Conservation (phyloP, 2,113 vertebrate species). For the Amphilophus citrinellus region DNA sequence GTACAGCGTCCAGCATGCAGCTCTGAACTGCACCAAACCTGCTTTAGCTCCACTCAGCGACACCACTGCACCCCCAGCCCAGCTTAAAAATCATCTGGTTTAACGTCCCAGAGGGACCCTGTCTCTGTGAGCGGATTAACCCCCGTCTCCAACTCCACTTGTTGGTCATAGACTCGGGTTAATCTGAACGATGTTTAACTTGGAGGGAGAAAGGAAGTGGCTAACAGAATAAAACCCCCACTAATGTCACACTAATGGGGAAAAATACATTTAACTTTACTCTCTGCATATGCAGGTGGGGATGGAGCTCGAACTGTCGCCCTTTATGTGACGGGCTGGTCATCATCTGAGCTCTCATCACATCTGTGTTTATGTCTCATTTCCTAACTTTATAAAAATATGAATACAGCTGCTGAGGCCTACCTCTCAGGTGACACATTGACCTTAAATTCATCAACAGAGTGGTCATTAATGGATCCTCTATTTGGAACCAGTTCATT, state of each 20-base stretch:
- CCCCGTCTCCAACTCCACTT: not conserved
- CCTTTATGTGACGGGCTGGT: too few species aligned
- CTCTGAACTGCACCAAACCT: constrained; percentile 57
- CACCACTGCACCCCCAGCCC: constrained; percentile 48
- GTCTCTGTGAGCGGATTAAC: not conserved
- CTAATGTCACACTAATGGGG: not conserved
- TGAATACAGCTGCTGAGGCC: accelerated
- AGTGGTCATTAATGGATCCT: not conserved
- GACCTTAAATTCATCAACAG: accelerated
- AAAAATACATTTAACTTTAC: not conserved
- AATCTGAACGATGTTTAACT: not conserved
- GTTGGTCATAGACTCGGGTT: not conserved
- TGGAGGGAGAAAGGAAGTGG: not conserved
- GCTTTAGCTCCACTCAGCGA: constrained; percentile 60
- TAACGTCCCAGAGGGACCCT: not conserved
- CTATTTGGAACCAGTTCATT: not conserved
- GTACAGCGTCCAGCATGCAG: constrained; percentile 79
- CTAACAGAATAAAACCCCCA: not conserved
- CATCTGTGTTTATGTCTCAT: not conserved
- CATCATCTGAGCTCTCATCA: not conserved
- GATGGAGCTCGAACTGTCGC: not conserved
- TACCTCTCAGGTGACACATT: not conserved
- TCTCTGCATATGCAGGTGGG: not conserved
- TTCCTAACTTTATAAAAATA: not conserved
- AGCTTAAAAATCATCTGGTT: constrained; percentile 15